phyloP scores from a whole-genome alignment of 2,113 vertebrate genomes.

The Anguilla japonica region DNA sequence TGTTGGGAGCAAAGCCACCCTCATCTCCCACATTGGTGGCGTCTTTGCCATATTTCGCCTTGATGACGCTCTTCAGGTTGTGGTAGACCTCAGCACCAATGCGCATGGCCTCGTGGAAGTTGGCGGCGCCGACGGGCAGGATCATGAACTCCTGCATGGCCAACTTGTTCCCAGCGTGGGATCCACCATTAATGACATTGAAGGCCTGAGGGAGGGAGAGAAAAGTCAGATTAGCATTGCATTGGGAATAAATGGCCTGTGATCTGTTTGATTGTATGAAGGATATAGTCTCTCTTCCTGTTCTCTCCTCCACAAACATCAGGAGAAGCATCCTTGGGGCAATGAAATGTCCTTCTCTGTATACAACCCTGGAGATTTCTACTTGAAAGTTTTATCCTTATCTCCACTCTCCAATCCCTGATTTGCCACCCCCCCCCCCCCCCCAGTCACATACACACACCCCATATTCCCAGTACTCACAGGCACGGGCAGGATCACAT shows the following conservation, averaged over 20 bases:
- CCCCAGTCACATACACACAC: background rate
- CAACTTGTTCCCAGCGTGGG: slow-evolving; percentile 88
- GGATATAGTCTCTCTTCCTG: too few species aligned
- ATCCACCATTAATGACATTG: slow-evolving; percentile 88
- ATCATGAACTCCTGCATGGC: slow-evolving; percentile 97
- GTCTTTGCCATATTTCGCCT: slow-evolving; percentile 86
- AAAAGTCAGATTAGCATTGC: background rate
- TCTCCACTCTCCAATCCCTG: too few species aligned
- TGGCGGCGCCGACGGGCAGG: slow-evolving; percentile 79
- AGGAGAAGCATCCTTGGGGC: too few species aligned
- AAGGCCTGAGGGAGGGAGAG: slow-evolving; percentile 70
- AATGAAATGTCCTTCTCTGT: background rate
- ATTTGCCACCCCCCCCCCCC: background rate
- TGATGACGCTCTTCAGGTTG: slow-evolving; percentile 88
- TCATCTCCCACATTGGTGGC: slow-evolving; percentile 92
- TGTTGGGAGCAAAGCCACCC: slow-evolving; percentile 87
- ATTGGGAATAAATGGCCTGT: too few species aligned
- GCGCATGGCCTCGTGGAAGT: slow-evolving; percentile 85
- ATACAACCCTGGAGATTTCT: background rate
- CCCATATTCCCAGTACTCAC: slow-evolving; percentile 61
- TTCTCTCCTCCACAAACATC: too few species aligned
- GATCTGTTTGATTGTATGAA: too few species aligned
- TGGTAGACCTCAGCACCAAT: slow-evolving; percentile 88
- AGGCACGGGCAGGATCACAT: slow-evolving; percentile 83
- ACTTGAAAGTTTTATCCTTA: background rate